Base-by-base conservation (phyloP, 2,888 invertebrate species). In the Scaptomyza tumidula region DNA sequence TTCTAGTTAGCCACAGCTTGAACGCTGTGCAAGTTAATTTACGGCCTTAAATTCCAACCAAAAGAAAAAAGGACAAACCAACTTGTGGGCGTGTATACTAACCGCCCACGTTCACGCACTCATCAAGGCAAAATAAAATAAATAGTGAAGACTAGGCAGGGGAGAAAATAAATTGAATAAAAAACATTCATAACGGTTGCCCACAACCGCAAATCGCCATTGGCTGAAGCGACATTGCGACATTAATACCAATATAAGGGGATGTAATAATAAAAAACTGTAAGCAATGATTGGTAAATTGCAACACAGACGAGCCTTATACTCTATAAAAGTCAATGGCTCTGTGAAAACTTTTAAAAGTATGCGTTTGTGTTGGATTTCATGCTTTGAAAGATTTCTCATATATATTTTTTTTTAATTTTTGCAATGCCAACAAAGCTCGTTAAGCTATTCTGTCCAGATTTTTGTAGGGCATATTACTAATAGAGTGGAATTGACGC, bases 131-230 rank as follows among this genome's bases (percentile, higher is more conserved):
- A 49, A 52, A 24, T 39, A 45, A 65, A 57, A 52, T 39, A 49
- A 62, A 61, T 50, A 46, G 29, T 13, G 52, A 29, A 35, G n/a
- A 33, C 6, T 3, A 49, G 31, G 33, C 24, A n/a, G 35, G 14
- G 33, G 52, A 62, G 49, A 59, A 56, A 39, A 49, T 63, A 80
- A 80, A 80, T 80, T 71, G 69, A 80, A 80, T 78, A 80, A 78
- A 76, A 80, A 76, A 76, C 74, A 79, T 80, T 80, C 71, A 69
- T 70, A 75, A 49, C 70, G 48, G 48, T 50, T 66, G 49, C 52
- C 33, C 53, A 11, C 55, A 62, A 72, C 66, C 60, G 55, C 75
- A 80, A 71, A 71, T 58, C 35, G 71, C 71, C 61, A 31, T n/a
- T 35, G 67, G 71, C 61, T 58, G 44, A 57, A 65, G 29, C 61